Evolutionary conservation across 2,888 invertebrate genomes (phyloP).

Genomic region (Drosophila mettleri): DNA sequence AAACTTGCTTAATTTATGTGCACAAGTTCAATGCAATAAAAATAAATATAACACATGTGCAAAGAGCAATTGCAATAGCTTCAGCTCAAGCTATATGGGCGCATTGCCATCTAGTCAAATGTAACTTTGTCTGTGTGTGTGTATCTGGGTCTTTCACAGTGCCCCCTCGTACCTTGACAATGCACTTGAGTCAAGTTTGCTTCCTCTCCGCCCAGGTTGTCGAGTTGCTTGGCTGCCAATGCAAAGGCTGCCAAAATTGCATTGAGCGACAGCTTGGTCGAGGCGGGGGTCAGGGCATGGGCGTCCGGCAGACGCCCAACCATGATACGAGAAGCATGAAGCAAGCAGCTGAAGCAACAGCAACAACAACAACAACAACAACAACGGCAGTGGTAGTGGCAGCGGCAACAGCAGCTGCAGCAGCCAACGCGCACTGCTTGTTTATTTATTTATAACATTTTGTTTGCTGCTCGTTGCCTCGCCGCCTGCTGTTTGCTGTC

Average conservation of each 20-base stretch:
- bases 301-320: slow-evolving; percentile 30
- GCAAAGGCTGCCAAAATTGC: slow-evolving; percentile 60
- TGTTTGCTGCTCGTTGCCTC: slow-evolving; percentile 63
- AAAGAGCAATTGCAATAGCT: slow-evolving; percentile 26
- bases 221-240: slow-evolving; percentile 61
- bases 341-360: slow-evolving; percentile 31
- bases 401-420: not conserved
- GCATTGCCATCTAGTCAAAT: slow-evolving; percentile 54
- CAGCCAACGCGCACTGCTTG: slow-evolving; percentile 39
- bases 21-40: slow-evolving; percentile 41
- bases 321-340: slow-evolving; percentile 37
- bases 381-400: not conserved
- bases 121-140: slow-evolving; percentile 36
- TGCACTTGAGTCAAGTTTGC: slow-evolving; percentile 79
- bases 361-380: not conserved
- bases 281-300: not conserved
- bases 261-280: slow-evolving; percentile 31
- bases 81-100: slow-evolving; percentile 42
- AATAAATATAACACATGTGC: slow-evolving; percentile 40
- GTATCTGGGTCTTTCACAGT: slow-evolving; percentile 38
- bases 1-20: slow-evolving; percentile 64
- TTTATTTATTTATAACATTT: slow-evolving; percentile 71
- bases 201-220: slow-evolving; percentile 62
- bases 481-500: slow-evolving; percentile 41
- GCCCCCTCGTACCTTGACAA: slow-evolving; percentile 67